Evolutionary conservation across 2,113 vertebrate species (phyloP), one percentile per base, ranked within the genome.

Genomic region (Misgurnus mizolepis): DNA sequence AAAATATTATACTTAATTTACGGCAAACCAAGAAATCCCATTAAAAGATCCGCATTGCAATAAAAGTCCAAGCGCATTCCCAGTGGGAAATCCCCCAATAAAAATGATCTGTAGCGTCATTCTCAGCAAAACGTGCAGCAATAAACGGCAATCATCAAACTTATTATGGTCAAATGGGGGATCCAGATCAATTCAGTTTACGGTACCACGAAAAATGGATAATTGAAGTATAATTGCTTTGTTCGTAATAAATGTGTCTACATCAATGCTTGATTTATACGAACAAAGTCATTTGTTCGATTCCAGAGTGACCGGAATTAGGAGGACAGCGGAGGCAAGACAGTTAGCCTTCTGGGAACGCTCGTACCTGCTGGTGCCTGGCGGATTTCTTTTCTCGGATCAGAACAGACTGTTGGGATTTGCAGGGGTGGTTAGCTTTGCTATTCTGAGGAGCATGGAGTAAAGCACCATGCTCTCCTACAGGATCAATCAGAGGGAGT

Each of bases 381-480:
- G 65, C 43, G 66, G 22, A n/a, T 27, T 55, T 55, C 69, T 56
- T 64, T 17, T 58, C 60, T 49, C 41, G 15, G 64, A 58, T 34
- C 43, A 47, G 56, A 72, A 74, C 70, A 73, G 70, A 73, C 71
- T 74, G 71, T 41, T 60, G 71, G 71, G 71, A 64, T 76, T 60
- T 77, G 74, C 73, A 61, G 67, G 67, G 75, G 76, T 77, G 64
- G 74, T 66, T 77, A 80, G 72, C 78, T 77, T 76, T 58, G 79
- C 61, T 71, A 55, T 64, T 80, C 62, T 39, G 50, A 80, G 15
- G 61, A 72, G 34, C n/a, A 10, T 71, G 50, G 69, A 22, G 61
- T 43, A 45, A 84, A 67, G 41, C 72, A 67, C 39, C 40, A 40
- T 39, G 22, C 39, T 70, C 71, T 83, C 82, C 73, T 49, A 43